Evolutionary conservation across 2,113 vertebrate genomes (phyloP).

Genomic region (Sakesphorus luctuosus): DNA sequence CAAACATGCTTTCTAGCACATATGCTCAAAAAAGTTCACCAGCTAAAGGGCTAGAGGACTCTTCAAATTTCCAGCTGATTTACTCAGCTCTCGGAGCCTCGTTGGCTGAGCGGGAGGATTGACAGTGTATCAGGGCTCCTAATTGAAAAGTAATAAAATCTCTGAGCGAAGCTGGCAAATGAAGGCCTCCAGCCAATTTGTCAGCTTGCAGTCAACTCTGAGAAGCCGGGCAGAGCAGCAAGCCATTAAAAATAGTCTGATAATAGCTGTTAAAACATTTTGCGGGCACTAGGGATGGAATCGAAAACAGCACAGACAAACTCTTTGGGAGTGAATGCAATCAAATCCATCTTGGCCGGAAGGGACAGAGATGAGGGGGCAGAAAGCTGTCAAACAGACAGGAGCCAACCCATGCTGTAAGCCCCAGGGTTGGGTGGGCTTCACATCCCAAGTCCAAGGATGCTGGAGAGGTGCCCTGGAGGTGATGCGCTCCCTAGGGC

Average conservation of each 20-base stretch:
- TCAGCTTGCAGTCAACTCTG: conserved; percentile 71
- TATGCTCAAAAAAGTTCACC: conserved; percentile 59
- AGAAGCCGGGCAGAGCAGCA: conserved; percentile 65
- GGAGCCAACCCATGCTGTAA: neutral
- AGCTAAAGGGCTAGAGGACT: conserved; percentile 59
- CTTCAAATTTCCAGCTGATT: conserved; percentile 49
- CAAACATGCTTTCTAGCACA: conserved; percentile 29
- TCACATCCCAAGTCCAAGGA: neutral
- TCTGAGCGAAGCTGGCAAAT: conserved; percentile 72
- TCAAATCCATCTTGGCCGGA: conserved; percentile 23
- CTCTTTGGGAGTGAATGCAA: neutral
- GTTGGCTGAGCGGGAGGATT: conserved; percentile 59
- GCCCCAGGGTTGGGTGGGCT: conserved; percentile 1
- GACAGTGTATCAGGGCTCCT: conserved; percentile 65
- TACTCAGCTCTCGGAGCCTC: conserved; percentile 44
- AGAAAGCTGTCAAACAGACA: neutral
- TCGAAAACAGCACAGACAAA: neutral
- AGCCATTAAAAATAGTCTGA: conserved; percentile 69
- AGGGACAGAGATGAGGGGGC: neutral
- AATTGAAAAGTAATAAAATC: conserved; percentile 73
- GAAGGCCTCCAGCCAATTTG: conserved; percentile 68
- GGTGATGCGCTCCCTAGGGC: neutral
- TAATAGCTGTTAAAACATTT: conserved; percentile 65
- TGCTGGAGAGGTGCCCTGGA: neutral
- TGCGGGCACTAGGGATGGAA: neutral